These are phyloP conservation scores for Grapholita molesta DNA, from an alignment of 1,140 invertebrate genomes.

Conservation along the genomic window DNA sequence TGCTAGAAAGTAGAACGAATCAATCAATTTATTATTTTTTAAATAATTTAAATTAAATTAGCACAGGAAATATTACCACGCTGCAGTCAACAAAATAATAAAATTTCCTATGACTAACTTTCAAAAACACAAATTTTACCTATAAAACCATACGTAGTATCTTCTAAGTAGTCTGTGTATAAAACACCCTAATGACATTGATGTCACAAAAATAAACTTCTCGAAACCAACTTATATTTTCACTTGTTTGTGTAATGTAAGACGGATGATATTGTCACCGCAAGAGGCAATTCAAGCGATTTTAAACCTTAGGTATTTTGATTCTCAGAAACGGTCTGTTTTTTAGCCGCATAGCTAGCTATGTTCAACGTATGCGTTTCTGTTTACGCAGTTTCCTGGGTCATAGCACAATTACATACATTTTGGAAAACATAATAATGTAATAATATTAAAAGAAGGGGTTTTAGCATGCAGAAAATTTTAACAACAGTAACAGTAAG, in stretches of 20 bases:
- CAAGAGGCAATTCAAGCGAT: background rate
- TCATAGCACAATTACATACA: too few relatives aligned
- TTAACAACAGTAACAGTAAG: too few relatives aligned
- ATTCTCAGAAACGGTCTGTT: background rate
- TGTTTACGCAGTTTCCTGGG: background rate
- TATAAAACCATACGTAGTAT: too few relatives aligned
- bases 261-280: background rate
- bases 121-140: background rate
- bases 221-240: background rate
- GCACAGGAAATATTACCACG: background rate
- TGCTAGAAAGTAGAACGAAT: background rate
- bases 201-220: slow-evolving; percentile 9
- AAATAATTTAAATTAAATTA: background rate
- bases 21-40: background rate
- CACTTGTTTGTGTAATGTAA: background rate
- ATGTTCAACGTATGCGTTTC: background rate
- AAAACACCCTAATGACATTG: background rate
- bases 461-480: too few relatives aligned
- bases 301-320: background rate
- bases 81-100: background rate
- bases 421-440: background rate
- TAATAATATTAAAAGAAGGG: background rate
- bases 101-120: slow-evolving; percentile 3
- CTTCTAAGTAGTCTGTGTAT: too few relatives aligned
- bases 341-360: background rate